Conservation (phyloP, 2,113 vertebrate genomes). For the Pogonocichla stellata region DNA sequence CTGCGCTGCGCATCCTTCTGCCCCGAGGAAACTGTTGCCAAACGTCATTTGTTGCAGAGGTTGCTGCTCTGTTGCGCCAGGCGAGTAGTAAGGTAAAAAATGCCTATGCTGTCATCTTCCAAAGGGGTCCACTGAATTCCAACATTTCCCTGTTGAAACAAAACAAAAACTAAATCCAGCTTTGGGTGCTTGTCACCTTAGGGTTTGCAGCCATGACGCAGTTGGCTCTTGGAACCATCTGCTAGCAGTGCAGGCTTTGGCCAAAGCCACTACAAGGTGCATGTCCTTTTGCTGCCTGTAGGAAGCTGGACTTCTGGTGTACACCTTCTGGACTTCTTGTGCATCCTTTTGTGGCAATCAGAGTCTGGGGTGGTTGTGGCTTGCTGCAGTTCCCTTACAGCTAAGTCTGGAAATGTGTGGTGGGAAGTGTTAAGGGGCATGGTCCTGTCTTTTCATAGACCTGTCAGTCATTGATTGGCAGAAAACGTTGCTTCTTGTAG, state of each 20-base stretch:
- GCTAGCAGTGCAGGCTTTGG: rapidly evolving
- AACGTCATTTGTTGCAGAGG: rapidly evolving
- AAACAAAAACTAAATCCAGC: background rate
- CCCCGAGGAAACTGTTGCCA: background rate
- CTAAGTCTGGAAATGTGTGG: background rate
- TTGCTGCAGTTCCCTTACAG: background rate
- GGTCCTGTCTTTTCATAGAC: background rate
- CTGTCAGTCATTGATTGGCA: background rate
- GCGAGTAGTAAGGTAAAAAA: background rate
- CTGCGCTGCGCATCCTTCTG: background rate
- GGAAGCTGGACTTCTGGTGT: background rate
- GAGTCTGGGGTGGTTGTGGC: background rate
- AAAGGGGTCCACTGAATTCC: background rate
- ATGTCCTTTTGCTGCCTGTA: background rate
- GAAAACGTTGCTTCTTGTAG: background rate
- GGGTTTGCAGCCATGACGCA: background rate
- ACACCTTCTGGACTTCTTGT: background rate
- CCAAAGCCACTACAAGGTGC: background rate
- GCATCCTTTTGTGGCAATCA: background rate
- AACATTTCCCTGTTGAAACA: background rate
- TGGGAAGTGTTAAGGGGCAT: background rate
- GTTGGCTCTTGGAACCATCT: background rate
- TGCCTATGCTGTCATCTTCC: background rate
- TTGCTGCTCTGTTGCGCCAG: background rate
- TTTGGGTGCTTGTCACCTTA: background rate